phyloP scores from a whole-genome alignment of 2,113 vertebrate species.

The Brachypteracias leptosomus region DNA sequence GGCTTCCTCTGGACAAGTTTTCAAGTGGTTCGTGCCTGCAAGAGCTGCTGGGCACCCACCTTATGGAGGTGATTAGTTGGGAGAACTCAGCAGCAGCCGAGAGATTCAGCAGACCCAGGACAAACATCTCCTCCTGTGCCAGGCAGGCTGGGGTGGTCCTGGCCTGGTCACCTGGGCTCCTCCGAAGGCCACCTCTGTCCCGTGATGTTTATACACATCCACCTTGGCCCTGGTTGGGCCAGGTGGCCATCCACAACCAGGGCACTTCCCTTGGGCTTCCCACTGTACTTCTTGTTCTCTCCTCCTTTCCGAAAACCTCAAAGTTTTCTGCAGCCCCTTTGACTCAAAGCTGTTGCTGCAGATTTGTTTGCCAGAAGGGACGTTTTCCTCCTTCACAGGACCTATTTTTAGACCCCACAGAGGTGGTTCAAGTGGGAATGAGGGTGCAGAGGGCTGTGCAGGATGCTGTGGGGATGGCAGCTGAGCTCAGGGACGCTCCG shows the following conservation, averaged over 20 bases:
- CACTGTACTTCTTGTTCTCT: conserved; percentile 6
- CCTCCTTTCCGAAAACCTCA: neutral
- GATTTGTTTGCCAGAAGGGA: neutral
- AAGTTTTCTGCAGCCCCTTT: neutral
- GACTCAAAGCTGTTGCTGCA: conserved; percentile 14
- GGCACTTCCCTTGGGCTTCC: neutral
- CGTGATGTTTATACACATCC: too few species aligned
- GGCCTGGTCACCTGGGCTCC: too few species aligned
- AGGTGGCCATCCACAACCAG: too few species aligned
- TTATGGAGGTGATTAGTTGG: neutral
- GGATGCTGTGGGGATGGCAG: neutral
- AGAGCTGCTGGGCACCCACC: neutral
- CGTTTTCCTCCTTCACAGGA: neutral
- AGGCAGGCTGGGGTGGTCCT: too few species aligned
- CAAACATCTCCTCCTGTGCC: too few species aligned
- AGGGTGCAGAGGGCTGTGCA: neutral
- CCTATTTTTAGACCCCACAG: neutral
- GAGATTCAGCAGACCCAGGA: too few species aligned
- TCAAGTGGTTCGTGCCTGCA: neutral
- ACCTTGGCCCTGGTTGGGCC: too few species aligned
- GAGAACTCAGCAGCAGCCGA: neutral
- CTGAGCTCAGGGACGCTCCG: neutral
- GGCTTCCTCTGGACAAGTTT: neutral
- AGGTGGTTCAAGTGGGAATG: neutral
- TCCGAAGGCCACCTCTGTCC: too few species aligned